Evolutionary conservation across 2,113 vertebrate genomes (phyloP), one percentile per base, ranked within the genome.

Genomic region (Burhinus bistriatus): DNA sequence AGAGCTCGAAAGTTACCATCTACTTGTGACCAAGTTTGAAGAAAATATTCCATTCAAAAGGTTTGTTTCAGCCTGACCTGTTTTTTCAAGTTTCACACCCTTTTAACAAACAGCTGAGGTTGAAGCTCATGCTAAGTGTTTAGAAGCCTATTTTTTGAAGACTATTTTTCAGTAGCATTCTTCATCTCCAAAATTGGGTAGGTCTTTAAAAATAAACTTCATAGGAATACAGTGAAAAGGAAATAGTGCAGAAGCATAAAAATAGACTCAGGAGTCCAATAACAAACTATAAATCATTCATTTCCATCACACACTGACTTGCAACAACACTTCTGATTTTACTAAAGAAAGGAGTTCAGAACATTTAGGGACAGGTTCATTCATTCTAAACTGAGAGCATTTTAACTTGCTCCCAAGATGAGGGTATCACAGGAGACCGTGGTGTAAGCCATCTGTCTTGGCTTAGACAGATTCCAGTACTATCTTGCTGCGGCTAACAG

Each of bases 131-230:
- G 61, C 68, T 92, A 69, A 89, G 54, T 55, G 36, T 59, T 95
- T 32, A 83, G 68, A 88, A 90, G 64, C 29, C 76, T 92, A 23
- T 62, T 66, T 91, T 93, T 83, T 81, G 40, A 87, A 93, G 72
- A 68, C 44, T 47, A 65, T 70, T 92, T 93, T 90, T 81, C 65
- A 54, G 81, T 62, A 82, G n/a, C 83, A 89, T 87, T 94, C 68
- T 95, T 90, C 32, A 78, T 85, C 62, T 92, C 77, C 61, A 92
- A 59, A 97, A 95, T 4, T 38, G 69, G 52, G 52, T 92, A 91
- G 47, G 15, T 72, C 86, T 97, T 95, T 72, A 95, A 96, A 97
- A 95, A 97, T 87, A 96, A 90, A 95, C 93, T 95, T 96, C 87
- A 94, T 90, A 93, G 51, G 85, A 94, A 95, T 86, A 95, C 78